Percentiles rank a stretch among this genome's conserved stretches.
These are phyloP conservation scores for Cossypha polioptera DNA, from an alignment of 2,797 vertebrate genomes.

Conservation along the genomic window DNA sequence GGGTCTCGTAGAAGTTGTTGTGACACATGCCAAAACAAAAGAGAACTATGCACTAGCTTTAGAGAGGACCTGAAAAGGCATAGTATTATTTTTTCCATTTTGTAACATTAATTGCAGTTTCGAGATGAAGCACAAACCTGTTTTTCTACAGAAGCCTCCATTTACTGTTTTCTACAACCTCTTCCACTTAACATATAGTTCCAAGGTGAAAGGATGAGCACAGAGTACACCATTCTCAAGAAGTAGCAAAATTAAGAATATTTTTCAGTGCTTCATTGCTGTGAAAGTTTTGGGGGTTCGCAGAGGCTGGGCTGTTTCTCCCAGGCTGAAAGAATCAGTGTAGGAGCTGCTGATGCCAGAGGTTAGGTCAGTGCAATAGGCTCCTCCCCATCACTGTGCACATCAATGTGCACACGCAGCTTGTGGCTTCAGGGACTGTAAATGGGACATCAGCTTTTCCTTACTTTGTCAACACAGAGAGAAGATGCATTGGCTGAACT, in stretches of 20 bases:
- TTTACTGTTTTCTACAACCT: background rate
- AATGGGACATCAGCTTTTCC: rapidly evolving
- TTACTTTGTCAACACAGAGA: background rate
- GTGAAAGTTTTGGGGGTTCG: background rate
- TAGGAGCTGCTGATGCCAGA: background rate
- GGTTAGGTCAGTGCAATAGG: background rate
- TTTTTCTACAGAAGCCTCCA: background rate
- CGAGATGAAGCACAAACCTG: background rate
- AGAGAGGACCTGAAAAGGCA: background rate
- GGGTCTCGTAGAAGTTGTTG: background rate
- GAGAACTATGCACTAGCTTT: background rate
- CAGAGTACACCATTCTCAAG: background rate
- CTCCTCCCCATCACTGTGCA: background rate
- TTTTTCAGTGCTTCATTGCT: background rate
- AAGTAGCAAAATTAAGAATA: background rate
- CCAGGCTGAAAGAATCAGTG: background rate
- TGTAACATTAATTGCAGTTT: background rate
- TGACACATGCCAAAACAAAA: background rate
- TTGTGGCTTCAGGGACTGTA: background rate
- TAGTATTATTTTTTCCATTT: background rate
- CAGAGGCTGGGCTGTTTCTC: background rate
- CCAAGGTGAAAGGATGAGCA: background rate
- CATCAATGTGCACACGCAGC: background rate
- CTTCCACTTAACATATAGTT: background rate
- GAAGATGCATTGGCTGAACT: background rate